These are phyloP conservation scores for Prietella phreatophila DNA, from an alignment of 2,113 vertebrate genomes.

Conservation along the genomic window DNA sequence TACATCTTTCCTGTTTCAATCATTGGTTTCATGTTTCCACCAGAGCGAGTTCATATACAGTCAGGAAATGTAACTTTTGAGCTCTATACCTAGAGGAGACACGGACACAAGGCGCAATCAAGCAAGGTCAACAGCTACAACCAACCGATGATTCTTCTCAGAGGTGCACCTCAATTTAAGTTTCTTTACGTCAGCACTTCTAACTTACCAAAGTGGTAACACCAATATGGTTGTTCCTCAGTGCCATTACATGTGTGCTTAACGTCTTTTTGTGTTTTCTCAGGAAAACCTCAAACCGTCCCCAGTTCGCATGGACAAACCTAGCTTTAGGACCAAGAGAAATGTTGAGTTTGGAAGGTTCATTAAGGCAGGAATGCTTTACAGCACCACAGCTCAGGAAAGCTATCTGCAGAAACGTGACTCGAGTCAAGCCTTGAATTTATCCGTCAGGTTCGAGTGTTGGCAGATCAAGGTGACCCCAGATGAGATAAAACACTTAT, in stretches of 20 bases:
- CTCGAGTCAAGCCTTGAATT: slow-evolving; percentile 12
- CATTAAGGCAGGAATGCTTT: slow-evolving; percentile 16
- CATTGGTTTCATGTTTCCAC: neutral
- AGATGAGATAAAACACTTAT: neutral
- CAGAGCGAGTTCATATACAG: slow-evolving; percentile 15
- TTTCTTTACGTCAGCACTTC: neutral
- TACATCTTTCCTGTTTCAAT: neutral
- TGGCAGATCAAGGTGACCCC: slow-evolving; percentile 49
- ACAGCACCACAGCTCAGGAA: slow-evolving; percentile 47
- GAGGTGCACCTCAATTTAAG: slow-evolving; percentile 45
- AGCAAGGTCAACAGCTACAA: slow-evolving; percentile 47
- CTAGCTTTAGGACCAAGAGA: neutral
- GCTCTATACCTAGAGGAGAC: slow-evolving; percentile 50
- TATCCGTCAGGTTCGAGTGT: slow-evolving; percentile 33
- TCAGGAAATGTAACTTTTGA: neutral
- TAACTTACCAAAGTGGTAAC: neutral
- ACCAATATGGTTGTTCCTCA: no score
- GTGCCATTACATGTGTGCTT: neutral
- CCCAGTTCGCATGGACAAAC: neutral
- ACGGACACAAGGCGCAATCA: slow-evolving; percentile 33
- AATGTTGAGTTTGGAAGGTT: slow-evolving; percentile 45
- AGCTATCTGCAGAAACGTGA: slow-evolving; percentile 35
- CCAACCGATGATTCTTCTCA: slow-evolving; percentile 39
- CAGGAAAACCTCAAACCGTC: slow-evolving; percentile 31
- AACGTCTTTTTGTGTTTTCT: neutral